Evolutionary conservation across 2,797 vertebrate genomes (phyloP), one percentile per base, ranked within the genome.

Genomic region (Bradypodion pumilum): DNA sequence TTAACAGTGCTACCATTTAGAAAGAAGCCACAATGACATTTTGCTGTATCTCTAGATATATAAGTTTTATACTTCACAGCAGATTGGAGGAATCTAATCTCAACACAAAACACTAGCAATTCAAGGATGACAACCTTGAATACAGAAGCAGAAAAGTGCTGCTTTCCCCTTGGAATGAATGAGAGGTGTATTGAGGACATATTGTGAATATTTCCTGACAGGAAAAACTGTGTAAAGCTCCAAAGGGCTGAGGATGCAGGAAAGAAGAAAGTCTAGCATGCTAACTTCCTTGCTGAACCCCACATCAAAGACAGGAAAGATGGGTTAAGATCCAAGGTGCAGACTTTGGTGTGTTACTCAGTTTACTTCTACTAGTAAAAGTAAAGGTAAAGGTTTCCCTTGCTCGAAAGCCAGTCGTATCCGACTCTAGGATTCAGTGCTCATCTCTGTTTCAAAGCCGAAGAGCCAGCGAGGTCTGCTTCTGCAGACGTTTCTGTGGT

Each of bases 141-240:
- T 13, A n/a, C 21, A 76, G 62, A 59, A 75, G n/a, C 63, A 81
- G 63, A 60, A 62, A 76, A 69, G 25, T 60, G 6, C 49, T 37
- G 16, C n/a, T 46, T 59, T 81, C 80, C 68, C 72, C 32, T 60
- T 69, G 63, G 72, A 75, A 68, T 68, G 23, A 32, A 49, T 59
- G 59, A 29, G 62, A 74, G 62, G 69, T 40, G 60, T 52, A 52
- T 42, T 73, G 32, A 79, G 46, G 62, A 49, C 62, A 65, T 35
- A 40, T 74, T 42, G 32, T 37, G 80, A 73, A 56, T 66, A 74
- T 66, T 85, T 85, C 72, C 84, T 80, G 78, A 84, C 78, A 85
- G 44, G 77, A 74, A 74, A 65, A 25, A 44, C 32, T 68, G 23
- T 74, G 49, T 60, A 59, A 44, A 68, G 37, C 62, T 80, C 69